Percentiles rank a stretch among this genome's conserved stretches.
Conservation (phyloP, 2,113 vertebrate species). For the Nothoprocta perdicaria region DNA sequence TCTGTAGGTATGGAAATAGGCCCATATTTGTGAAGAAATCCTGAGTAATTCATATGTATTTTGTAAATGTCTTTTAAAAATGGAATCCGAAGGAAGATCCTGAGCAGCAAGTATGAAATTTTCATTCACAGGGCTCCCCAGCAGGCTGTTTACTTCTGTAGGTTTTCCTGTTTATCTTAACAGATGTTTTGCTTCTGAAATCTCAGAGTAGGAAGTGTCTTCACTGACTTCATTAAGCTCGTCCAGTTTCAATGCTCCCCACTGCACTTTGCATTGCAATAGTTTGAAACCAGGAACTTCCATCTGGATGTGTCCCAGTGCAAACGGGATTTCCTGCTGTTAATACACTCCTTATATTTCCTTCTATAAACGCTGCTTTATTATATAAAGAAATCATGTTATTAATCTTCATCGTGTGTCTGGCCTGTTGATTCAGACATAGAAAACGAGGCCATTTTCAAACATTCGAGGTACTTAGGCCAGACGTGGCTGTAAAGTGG, state of each 20-base stretch:
- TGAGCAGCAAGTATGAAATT: not conserved
- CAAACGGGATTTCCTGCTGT: constrained; percentile 16
- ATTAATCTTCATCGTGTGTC: not conserved
- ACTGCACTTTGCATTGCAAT: not conserved
- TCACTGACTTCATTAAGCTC: not conserved
- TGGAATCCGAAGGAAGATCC: not conserved
- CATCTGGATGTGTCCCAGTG: constrained; percentile 1
- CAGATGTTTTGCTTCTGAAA: not conserved
- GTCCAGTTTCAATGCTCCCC: not conserved
- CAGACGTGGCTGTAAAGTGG: not conserved
- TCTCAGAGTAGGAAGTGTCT: not conserved
- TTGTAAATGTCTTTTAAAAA: not conserved
- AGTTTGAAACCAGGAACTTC: not conserved
- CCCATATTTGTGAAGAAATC: not conserved
- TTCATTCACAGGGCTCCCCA: not conserved
- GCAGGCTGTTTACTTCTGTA: not conserved
- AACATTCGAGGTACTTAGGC: not conserved
- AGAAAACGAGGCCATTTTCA: not conserved
- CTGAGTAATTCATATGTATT: not conserved
- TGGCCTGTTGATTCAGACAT: not conserved
- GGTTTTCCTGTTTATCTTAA: not conserved
- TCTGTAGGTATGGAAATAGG: not conserved
- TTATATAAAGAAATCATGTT: not conserved
- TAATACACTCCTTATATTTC: constrained; percentile 28
- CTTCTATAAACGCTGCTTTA: constrained; percentile 20